Conservation (phyloP, 2,797 vertebrate species). For the Australoheros facetus region DNA sequence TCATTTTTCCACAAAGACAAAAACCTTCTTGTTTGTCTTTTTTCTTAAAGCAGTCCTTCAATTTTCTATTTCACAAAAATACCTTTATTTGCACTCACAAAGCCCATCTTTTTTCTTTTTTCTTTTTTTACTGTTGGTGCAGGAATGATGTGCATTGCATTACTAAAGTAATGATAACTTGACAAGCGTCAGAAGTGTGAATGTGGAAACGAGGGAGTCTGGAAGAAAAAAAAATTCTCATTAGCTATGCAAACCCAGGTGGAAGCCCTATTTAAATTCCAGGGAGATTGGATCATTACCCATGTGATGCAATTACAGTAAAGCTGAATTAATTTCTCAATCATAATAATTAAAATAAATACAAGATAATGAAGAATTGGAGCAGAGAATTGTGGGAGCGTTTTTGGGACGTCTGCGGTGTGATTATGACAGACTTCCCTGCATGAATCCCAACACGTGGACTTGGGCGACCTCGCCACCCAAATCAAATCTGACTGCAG, state of each 20-base stretch:
- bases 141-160: constrained; percentile 36
- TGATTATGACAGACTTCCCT: constrained; percentile 31
- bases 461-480: constrained; percentile 31
- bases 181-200: constrained; percentile 40
- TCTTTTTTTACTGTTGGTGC: constrained; percentile 3
- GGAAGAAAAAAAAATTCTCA: constrained; percentile 21
- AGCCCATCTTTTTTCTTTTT: not conserved
- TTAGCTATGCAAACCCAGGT: constrained; percentile 57
- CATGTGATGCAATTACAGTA: constrained; percentile 66
- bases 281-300: constrained; percentile 54
- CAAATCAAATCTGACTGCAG: constrained; percentile 61
- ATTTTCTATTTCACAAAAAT: constrained; percentile 19
- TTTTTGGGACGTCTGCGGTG: constrained; percentile 30
- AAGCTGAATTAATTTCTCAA: constrained; percentile 62
- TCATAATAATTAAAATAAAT: constrained; percentile 61
- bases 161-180: constrained; percentile 31
- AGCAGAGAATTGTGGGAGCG: constrained; percentile 31
- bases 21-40: constrained; percentile 7
- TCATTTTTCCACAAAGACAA: constrained; percentile 12
- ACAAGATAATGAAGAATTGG: constrained; percentile 49
- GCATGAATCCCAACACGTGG: constrained; percentile 18
- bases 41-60: not conserved
- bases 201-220: constrained; percentile 25
- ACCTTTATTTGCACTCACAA: constrained; percentile 10
- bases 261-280: constrained; percentile 55